These are phyloP conservation scores for Drosophila equinoxialis DNA, from an alignment of 1,140 invertebrate species.

Conservation along the genomic window DNA sequence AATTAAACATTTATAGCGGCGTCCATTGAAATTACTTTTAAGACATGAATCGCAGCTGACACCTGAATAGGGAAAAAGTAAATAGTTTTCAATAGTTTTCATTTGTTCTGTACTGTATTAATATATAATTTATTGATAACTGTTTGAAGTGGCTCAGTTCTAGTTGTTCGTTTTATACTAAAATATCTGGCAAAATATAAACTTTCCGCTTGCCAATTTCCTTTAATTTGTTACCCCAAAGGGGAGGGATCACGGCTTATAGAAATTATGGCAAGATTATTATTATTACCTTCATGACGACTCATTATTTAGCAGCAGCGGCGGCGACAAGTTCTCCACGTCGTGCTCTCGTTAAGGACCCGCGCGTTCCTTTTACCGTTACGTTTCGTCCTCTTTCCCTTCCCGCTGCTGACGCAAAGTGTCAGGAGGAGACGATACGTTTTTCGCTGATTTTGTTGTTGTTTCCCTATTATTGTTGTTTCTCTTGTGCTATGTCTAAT, in stretches of 20 bases:
- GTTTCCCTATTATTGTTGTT: slow-evolving; percentile 23
- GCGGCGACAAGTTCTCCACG: slow-evolving; percentile 39
- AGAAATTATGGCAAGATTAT: background rate
- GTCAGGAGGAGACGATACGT: slow-evolving; percentile 31
- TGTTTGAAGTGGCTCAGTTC: too few species aligned
- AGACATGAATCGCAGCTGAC: slow-evolving; percentile 99
- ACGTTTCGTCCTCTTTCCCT: slow-evolving; percentile 16
- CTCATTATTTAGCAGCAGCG: slow-evolving; percentile 76
- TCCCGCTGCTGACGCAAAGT: slow-evolving; percentile 29
- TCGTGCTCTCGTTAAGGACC: slow-evolving; percentile 46
- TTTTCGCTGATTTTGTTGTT: slow-evolving; percentile 33
- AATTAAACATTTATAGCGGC: slow-evolving; percentile 98
- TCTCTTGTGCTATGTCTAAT: background rate
- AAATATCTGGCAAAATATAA: too few species aligned
- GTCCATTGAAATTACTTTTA: slow-evolving; percentile 98
- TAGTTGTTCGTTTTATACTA: too few species aligned
- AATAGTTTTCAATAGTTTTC: too few species aligned
- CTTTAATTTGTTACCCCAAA: too few species aligned
- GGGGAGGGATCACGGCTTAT: too few species aligned
- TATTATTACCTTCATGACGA: slow-evolving; percentile 79
- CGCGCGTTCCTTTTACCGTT: slow-evolving; percentile 5
- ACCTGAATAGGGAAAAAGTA: slow-evolving; percentile 84
- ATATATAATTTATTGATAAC: too few species aligned
- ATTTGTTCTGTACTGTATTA: too few species aligned
- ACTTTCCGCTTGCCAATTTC: too few species aligned